These are phyloP conservation scores for Adoxophyes honmai DNA, from an alignment of 1,140 invertebrate genomes.

Conservation along the genomic window DNA sequence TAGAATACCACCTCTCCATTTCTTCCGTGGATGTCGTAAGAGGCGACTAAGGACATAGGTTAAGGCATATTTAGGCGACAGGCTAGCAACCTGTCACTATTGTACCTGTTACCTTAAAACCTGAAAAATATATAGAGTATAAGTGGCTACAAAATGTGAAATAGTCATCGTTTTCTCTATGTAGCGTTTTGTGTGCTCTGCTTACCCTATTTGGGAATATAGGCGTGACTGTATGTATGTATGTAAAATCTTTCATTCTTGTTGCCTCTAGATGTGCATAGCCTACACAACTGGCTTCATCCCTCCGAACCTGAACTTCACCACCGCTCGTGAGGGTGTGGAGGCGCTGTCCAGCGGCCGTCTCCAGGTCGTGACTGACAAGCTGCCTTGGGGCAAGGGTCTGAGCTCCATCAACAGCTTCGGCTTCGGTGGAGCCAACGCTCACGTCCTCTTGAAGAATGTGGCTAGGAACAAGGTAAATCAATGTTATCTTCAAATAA, in stretches of 20 bases:
- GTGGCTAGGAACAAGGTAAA: constrained; percentile 73
- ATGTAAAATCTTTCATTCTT: not conserved
- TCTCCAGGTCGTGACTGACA: constrained; percentile 84
- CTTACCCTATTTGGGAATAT: no score
- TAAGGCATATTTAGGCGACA: no score
- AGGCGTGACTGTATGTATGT: no score
- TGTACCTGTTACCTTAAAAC: no score
- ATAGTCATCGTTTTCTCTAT: no score
- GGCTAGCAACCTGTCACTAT: no score
- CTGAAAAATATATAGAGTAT: no score
- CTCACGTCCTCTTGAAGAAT: constrained; percentile 84
- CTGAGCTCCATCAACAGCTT: constrained; percentile 88
- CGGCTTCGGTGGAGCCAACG: constrained; percentile 91
- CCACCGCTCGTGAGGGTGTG: constrained; percentile 84
- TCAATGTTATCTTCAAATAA: not conserved
- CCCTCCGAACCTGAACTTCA: constrained; percentile 89
- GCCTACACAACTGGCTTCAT: constrained; percentile 86
- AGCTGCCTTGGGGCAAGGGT: constrained; percentile 80
- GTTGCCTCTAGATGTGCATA: constrained; percentile 71
- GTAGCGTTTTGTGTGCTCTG: no score
- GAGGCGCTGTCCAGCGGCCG: constrained; percentile 83
- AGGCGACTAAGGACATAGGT: no score
- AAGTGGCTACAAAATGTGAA: no score
- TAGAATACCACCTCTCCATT: no score
- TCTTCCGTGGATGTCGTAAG: no score